Percentiles rank a stretch among this genome's conserved stretches.
Evolutionary conservation across 2,797 vertebrate genomes (phyloP).

Genomic region (Labroides dimidiatus): DNA sequence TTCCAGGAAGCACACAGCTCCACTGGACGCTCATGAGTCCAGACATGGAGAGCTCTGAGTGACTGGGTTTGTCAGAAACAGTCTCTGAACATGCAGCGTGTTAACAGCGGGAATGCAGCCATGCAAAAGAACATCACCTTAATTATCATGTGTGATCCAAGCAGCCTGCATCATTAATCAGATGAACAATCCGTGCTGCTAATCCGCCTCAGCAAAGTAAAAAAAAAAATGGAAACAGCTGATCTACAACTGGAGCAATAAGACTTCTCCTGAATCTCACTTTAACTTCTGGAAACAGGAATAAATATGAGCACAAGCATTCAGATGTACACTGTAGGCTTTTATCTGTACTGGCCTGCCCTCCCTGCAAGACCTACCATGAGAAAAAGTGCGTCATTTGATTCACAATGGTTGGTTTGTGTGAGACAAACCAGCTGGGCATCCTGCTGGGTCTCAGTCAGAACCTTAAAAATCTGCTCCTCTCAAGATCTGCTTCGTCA

Average conservation of each 20-base stretch:
- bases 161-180: not conserved
- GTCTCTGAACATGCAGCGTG: not conserved
- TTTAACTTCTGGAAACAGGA: slow-evolving; percentile 44
- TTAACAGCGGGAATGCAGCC: not conserved
- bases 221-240: not conserved
- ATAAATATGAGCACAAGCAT: slow-evolving; percentile 39
- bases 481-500: slow-evolving; percentile 34
- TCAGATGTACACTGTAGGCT: slow-evolving; percentile 11
- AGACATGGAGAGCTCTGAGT: slow-evolving; percentile 28
- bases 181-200: slow-evolving; percentile 8
- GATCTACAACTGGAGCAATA: not conserved
- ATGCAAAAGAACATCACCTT: not conserved
- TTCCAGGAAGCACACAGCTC: slow-evolving; percentile 62
- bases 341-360: slow-evolving; percentile 12
- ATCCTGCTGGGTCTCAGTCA: slow-evolving; percentile 53
- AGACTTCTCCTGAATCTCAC: slow-evolving; percentile 13
- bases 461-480: slow-evolving; percentile 36
- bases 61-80: not conserved
- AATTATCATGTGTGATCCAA: not conserved
- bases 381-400: slow-evolving; percentile 78
- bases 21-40: slow-evolving; percentile 37
- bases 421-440: slow-evolving; percentile 46
- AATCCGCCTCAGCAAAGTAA: slow-evolving; percentile 1
- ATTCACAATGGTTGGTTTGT: slow-evolving; percentile 76
- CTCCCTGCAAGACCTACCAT: slow-evolving; percentile 42